Evolutionary conservation across 2,113 vertebrate species (phyloP), one percentile per base, ranked within the genome.

Genomic region (Toxotes jaculatrix): DNA sequence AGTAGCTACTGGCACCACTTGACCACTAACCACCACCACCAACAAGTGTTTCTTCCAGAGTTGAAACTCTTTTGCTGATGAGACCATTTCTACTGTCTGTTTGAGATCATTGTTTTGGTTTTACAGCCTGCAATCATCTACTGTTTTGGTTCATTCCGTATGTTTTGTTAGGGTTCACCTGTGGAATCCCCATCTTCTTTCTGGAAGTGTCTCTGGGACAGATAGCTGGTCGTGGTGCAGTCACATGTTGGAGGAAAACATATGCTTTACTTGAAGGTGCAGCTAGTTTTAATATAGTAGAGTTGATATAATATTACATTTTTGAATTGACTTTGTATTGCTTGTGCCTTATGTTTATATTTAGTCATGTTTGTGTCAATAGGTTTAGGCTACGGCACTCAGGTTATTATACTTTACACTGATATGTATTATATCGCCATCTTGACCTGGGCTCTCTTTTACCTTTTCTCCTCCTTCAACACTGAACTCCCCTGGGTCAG

Each of bases 141-240:
- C 6, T 40, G 38, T 40, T 40, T 40, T 40, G 38, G 3, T 40
- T 40, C 7, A 40, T 85, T 3, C 84, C 78, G 1, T 86, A 78
- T 16, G n/a, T 70, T 27, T 3, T 82, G 14, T 45, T 82, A 43
- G 64, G 82, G 74, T 3, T 74, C 47, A 74, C 63, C 1, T 78
- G 74, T 74, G 84, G 79, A 4, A 70, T 86, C n/a, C 79, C 79
- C 17, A 2, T 78, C 79, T 86, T 86, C 65, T 82, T 86, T 13
- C 59, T 82, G 36, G 79, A 86, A 60, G 0, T 79, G 10, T 79
- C 79, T 49, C 21, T 86, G 75, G 84, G 80, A 31, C 84, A 86
- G 70, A 32, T 82, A 7, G 82, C 84, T 17, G 36, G 69, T 60
- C 79, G 75, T 23, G 79, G 79, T 13, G 70, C 57, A 27, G 55